These are phyloP conservation scores for Mastomys coucha DNA, from an alignment of 2,113 vertebrate species.

Conservation along the genomic window DNA sequence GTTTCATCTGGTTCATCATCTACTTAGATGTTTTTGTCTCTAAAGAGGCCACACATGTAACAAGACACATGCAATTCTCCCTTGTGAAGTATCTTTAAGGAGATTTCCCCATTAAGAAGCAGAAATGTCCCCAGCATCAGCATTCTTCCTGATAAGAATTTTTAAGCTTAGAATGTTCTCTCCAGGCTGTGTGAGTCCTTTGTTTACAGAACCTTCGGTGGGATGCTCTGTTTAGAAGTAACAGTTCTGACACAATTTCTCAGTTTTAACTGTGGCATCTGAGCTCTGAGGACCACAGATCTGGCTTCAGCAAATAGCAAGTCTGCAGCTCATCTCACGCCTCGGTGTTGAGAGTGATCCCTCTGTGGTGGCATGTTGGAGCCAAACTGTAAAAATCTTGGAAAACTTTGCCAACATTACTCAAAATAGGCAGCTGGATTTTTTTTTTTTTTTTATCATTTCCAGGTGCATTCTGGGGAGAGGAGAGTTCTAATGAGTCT, in stretches of 20 bases:
- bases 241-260: neutral
- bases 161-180: neutral
- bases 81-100: neutral
- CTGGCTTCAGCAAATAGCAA: neutral
- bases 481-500: conserved; percentile 54
- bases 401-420: conserved; percentile 67
- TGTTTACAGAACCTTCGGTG: neutral
- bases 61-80: rapidly evolving
- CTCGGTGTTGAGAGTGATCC: conserved; percentile 67
- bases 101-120: neutral
- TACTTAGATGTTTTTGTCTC: no score
- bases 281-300: neutral
- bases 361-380: conserved; percentile 10
- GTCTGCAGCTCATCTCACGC: neutral
- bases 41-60: rapidly evolving
- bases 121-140: neutral
- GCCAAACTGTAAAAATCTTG: conserved; percentile 65
- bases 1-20: rapidly evolving
- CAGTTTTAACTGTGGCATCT: neutral
- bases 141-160: neutral
- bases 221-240: neutral
- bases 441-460: conserved; percentile 68
- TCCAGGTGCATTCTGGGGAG: conserved; percentile 69
- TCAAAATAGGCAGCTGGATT: conserved; percentile 69
- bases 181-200: neutral